Percentiles rank a stretch among this genome's conserved stretches.
phyloP scores from a whole-genome alignment of 2,113 vertebrate species.

The Excalfactoria chinensis region DNA sequence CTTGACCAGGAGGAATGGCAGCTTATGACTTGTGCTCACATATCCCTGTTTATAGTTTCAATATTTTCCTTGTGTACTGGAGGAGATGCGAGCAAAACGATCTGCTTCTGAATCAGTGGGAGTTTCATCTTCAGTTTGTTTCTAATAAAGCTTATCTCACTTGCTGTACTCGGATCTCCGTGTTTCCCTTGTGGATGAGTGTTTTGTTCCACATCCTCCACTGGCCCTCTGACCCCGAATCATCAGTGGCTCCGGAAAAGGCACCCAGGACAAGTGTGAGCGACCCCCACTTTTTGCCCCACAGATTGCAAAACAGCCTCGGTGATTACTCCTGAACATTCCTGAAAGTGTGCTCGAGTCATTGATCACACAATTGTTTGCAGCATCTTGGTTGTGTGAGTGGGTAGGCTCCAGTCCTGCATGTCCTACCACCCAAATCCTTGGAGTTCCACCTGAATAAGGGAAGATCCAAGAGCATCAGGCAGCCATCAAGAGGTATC shows the following conservation, averaged over 20 bases:
- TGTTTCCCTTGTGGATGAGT: not conserved
- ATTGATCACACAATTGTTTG: not conserved
- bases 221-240: not conserved
- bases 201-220: not conserved
- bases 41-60: not conserved
- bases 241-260: not conserved
- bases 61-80: not conserved
- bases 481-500: not conserved
- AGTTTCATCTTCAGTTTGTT: not conserved
- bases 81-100: not conserved
- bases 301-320: not conserved
- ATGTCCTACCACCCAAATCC: accelerated
- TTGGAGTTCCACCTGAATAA: not conserved
- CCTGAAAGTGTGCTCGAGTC: not conserved
- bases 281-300: not conserved
- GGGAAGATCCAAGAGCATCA: not conserved
- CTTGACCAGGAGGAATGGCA: not conserved
- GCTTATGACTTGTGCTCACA: not conserved
- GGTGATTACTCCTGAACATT: not conserved
- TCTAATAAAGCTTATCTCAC: not conserved
- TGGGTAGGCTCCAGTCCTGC: not conserved
- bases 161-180: not conserved
- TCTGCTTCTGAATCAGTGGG: not conserved
- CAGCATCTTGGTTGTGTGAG: accelerated
- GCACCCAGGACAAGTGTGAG: accelerated